Conservation (phyloP, 2,888 invertebrate genomes). For the Limnephilus auricula region DNA sequence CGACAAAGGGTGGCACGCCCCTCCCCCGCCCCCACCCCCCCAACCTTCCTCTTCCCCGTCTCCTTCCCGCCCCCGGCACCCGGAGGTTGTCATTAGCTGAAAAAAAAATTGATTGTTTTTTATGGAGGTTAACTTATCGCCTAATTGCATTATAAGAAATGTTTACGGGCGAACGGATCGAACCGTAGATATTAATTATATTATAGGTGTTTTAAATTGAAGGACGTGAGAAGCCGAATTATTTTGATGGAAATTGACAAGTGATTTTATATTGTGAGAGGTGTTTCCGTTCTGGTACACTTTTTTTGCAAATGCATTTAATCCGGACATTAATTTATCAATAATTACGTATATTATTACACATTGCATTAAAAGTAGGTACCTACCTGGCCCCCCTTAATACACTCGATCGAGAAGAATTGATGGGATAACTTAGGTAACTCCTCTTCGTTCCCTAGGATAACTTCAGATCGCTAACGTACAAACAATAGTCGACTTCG, state of each 20-base stretch:
- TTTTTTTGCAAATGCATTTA: conserved; percentile 36
- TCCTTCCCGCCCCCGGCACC: conserved; percentile 46
- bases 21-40: conserved; percentile 49
- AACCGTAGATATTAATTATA: conserved; percentile 4
- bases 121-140: conserved; percentile 57
- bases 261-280: background rate
- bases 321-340: background rate
- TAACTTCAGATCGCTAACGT: too few relatives aligned
- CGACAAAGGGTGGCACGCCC: conserved; percentile 65
- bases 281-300: conserved; percentile 14
- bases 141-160: conserved; percentile 55
- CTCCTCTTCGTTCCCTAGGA: too few relatives aligned
- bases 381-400: too few relatives aligned
- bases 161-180: conserved; percentile 48
- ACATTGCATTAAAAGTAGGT: background rate
- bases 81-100: conserved; percentile 64
- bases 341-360: background rate
- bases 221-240: conserved; percentile 42
- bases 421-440: too few relatives aligned
- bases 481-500: too few relatives aligned
- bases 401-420: too few relatives aligned
- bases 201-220: conserved; percentile 14
- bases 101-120: conserved; percentile 66
- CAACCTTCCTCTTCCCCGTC: conserved; percentile 31
- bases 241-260: conserved; percentile 35